phyloP scores from a whole-genome alignment of 2,797 vertebrate genomes.

The Poeciliopsis presidionis region DNA sequence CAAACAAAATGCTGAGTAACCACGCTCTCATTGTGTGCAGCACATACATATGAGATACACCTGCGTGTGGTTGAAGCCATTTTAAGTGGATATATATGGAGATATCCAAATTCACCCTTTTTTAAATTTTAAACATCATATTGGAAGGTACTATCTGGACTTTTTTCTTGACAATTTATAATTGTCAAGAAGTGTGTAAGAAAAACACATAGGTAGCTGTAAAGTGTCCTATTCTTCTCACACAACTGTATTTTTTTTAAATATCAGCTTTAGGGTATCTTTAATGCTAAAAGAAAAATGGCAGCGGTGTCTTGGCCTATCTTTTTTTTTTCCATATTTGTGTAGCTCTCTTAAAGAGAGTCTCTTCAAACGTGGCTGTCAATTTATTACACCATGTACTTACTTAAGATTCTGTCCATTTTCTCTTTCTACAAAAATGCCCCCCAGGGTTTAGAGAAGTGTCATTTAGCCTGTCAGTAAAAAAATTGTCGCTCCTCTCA shows the following conservation, averaged over 20 bases:
- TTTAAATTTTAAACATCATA: background rate
- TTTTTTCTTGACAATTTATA: too few species aligned
- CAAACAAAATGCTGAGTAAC: background rate
- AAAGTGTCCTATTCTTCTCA: background rate
- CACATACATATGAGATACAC: background rate
- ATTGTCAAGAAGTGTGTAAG: background rate
- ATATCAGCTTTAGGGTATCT: background rate
- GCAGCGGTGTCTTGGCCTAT: background rate
- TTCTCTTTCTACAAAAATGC: slow-evolving; percentile 8
- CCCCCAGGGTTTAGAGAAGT: background rate
- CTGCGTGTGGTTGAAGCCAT: background rate
- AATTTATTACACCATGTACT: slow-evolving; percentile 8
- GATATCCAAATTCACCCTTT: background rate
- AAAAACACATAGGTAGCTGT: background rate
- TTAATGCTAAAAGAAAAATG: background rate
- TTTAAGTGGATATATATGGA: background rate
- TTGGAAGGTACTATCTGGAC: background rate
- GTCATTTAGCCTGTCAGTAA: slow-evolving; percentile 12
- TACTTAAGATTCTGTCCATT: slow-evolving; percentile 7
- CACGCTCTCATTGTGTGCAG: background rate
- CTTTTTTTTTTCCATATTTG: background rate
- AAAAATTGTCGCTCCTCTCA: slow-evolving; percentile 11
- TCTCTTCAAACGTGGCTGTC: background rate
- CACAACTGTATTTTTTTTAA: background rate
- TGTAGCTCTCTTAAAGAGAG: too few species aligned